Evolutionary conservation across 30 jellyfish, hydroid and myxozoan species (phyloP).

Genomic region (Turritopsis rubra): DNA sequence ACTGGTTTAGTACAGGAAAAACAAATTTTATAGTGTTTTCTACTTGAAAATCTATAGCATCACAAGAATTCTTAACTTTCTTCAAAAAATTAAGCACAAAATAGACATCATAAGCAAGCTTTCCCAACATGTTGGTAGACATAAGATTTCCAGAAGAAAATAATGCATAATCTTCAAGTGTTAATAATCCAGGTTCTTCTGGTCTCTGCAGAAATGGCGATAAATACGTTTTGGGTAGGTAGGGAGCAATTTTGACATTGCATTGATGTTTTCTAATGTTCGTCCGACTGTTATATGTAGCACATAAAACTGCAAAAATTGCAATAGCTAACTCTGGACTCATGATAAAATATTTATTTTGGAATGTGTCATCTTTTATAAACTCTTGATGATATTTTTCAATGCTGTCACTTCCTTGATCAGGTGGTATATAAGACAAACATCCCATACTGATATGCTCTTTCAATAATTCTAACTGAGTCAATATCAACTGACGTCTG

Average conservation of each 20-base stretch:
- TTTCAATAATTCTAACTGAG: background rate
- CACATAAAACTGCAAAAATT: background rate
- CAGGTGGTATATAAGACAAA: conserved; percentile 4
- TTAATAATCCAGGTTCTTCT: background rate
- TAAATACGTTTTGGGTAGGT: background rate
- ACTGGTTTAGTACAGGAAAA: background rate
- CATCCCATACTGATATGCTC: conserved; percentile 12
- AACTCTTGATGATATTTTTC: conserved; percentile 9
- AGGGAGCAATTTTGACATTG: background rate
- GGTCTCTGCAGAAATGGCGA: conserved; percentile 13
- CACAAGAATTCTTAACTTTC: background rate
- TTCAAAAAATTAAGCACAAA: background rate
- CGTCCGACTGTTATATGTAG: background rate
- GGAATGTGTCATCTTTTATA: background rate
- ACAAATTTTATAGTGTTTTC: background rate
- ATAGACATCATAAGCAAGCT: background rate
- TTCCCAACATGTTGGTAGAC: background rate
- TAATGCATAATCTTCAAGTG: conserved; percentile 11
- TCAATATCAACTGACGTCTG: background rate
- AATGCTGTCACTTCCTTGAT: conserved; percentile 6
- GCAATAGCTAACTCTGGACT: conserved; percentile 17
- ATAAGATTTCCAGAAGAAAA: background rate
- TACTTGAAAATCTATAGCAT: conserved; percentile 4
- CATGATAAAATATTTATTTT: background rate
- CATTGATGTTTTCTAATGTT: background rate